Evolutionary conservation across 2,888 invertebrate species (phyloP).

Genomic region (Terebella lapidaria): DNA sequence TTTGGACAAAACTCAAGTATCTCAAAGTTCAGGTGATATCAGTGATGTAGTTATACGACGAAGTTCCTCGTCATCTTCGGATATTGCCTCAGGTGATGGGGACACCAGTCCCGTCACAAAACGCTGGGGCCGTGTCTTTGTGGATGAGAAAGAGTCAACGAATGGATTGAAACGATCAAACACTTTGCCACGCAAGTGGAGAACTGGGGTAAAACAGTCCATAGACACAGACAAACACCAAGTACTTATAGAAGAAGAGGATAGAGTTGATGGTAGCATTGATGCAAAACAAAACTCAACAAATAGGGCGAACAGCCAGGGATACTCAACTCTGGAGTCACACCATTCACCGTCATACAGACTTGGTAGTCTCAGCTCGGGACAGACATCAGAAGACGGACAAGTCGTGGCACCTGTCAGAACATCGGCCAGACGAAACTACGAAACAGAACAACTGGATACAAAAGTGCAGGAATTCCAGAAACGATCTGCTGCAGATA

Average conservation of each 20-base stretch:
- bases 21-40: conserved; percentile 4
- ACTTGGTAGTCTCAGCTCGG: background rate
- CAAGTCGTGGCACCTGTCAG: conserved; percentile 1
- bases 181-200: conserved; percentile 10
- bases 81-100: background rate
- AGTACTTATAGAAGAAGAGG: background rate
- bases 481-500: background rate
- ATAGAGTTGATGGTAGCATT: background rate
- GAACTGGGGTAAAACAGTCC: no score
- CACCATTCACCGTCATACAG: no score
- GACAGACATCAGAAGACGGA: background rate
- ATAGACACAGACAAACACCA: background rate
- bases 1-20: background rate
- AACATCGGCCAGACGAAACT: conserved; percentile 4
- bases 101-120: conserved; percentile 12
- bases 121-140: conserved; percentile 19
- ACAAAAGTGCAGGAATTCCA: conserved; percentile 17
- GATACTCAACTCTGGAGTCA: background rate
- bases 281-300: background rate
- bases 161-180: conserved; percentile 2
- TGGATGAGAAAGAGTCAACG: background rate
- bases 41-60: background rate
- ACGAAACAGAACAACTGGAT: conserved; percentile 10
- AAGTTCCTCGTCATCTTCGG: background rate
- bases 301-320: background rate